Conservation (phyloP, 2,113 vertebrate genomes). For the Zapornia atra region DNA sequence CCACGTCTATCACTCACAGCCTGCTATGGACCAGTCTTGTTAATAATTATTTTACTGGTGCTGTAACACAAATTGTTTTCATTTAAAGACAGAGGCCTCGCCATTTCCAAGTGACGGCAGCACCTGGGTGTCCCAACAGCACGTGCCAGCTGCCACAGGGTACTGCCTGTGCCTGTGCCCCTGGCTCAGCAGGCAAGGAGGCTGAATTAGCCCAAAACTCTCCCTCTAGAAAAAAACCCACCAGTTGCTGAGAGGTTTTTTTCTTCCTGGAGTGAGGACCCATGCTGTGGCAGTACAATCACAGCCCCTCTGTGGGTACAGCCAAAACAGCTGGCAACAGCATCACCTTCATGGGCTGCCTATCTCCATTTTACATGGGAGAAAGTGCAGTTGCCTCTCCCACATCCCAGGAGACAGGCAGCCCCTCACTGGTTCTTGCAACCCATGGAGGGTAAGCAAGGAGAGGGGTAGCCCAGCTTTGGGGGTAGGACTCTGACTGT, state of each 20-base stretch:
- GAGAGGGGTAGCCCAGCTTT: not conserved
- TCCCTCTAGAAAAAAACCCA: not conserved
- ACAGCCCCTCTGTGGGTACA: not conserved
- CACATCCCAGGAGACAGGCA: not conserved
- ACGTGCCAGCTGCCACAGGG: accelerated
- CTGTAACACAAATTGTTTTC: not conserved
- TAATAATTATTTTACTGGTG: not conserved
- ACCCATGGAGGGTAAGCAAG: not conserved
- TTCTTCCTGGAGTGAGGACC: not conserved
- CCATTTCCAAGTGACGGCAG: not conserved
- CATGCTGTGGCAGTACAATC: accelerated
- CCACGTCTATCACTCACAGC: accelerated
- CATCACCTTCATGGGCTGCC: not conserved
- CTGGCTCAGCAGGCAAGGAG: not conserved
- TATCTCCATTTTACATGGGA: not conserved
- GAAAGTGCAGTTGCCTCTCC: not conserved
- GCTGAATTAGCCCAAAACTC: not conserved
- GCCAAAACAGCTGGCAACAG: not conserved
- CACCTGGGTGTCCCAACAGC: accelerated
- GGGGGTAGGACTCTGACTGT: not conserved
- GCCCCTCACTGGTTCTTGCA: not conserved
- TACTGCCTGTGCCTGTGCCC: accelerated
- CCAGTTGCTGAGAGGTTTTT: too few relatives aligned
- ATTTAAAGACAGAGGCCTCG: not conserved
- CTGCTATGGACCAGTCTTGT: not conserved